phyloP scores from a whole-genome alignment of 2,797 vertebrate genomes.

The Glossophaga mutica region DNA sequence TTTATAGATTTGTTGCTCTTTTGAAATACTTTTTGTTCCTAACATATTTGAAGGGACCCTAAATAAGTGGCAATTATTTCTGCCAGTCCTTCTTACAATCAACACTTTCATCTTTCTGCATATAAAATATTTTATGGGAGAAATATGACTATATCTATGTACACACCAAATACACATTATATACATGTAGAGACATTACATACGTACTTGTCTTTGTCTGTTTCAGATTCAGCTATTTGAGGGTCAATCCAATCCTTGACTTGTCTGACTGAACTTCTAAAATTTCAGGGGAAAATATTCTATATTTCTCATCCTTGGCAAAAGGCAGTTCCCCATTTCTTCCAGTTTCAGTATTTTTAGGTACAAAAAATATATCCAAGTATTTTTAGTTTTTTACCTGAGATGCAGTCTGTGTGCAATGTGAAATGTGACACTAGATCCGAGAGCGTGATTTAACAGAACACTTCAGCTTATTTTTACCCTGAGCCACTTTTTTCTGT shows the following conservation, averaged over 20 bases:
- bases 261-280: neutral
- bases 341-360: conserved; percentile 38
- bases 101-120: neutral
- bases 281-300: neutral
- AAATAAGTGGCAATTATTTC: neutral
- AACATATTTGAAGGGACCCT: neutral
- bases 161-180: neutral
- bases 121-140: neutral
- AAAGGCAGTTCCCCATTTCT: neutral
- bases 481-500: neutral
- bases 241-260: neutral
- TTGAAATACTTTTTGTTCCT: neutral
- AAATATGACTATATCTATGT: neutral
- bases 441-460: neutral
- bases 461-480: conserved; percentile 44
- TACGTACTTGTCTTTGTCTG: neutral
- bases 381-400: conserved; percentile 13
- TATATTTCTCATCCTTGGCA: neutral
- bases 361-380: neutral
- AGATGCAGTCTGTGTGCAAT: neutral
- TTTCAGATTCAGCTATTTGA: neutral
- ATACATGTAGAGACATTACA: neutral
- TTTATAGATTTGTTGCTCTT: neutral
- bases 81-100: neutral
- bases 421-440: neutral